Base-by-base conservation (phyloP, 2,113 vertebrate species). In the Caretta caretta region DNA sequence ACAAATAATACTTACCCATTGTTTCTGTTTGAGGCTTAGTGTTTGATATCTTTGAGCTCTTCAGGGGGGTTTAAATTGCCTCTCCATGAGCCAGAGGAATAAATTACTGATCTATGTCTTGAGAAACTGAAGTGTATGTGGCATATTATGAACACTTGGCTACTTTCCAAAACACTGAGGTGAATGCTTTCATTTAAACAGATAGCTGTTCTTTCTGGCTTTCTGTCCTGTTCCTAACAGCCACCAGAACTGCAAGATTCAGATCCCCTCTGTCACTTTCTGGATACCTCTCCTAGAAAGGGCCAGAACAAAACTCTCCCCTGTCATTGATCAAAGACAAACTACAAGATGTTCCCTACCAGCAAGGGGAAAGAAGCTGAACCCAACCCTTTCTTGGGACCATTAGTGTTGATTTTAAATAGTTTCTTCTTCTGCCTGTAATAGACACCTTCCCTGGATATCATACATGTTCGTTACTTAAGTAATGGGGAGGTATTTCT, bases 81-180 rank as follows among this genome's bases (percentile, higher is more conserved):
- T 80, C 14, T 48, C n/a, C 57, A 4, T 91, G 4, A 29, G 54
- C 78, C 87, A 38, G 80, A 75, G 90, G 91, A 93, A 53, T 53
- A 87, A 92, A 84, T 14, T 19, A 6, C 9, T 80, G 48, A 9
- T 86, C 80, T 31, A 48, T 69, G 0, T 72, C 57, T 56, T 81
- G 72, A 83, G 54, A 35, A 85, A 75, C 85, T 86, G 81, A 17
- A 92, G 80, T 14, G 80, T 54, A 22, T 2, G 0, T 80, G 53
- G 83, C 46, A 11, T 29, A 0, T 54, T 88, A 25, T 59, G 84
- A 93, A 76, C 62, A 46, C 75, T 78, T 46, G 24, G 6, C 27
- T 78, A 29, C 42, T 27, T 78, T 27, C 24, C 25, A 1, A 92
- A 93, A 87, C 59, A 48, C 2, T 81, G 57, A 76, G 22, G 76